A percentile compares a stretch with the other conserved stretches of the same genome.
phyloP scores from a whole-genome alignment of 2,888 invertebrate genomes.

The Leucophenga montana region DNA sequence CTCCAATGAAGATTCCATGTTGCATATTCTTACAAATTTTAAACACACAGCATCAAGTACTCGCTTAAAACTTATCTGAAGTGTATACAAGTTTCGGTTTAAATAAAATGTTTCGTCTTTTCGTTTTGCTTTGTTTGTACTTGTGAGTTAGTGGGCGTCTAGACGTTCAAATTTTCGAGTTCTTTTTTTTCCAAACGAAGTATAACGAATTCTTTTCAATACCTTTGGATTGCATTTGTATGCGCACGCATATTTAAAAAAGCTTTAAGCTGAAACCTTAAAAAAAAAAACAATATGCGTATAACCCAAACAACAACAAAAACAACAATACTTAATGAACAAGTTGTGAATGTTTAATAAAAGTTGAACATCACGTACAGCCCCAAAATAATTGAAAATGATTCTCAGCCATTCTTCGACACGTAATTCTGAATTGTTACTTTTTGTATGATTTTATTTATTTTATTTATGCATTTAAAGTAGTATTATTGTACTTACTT shows the following conservation, averaged over 20 bases:
- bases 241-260: not conserved
- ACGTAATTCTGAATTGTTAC: not conserved
- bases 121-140: not conserved
- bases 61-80: no score
- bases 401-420: constrained; percentile 10
- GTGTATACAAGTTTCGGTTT: no score
- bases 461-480: not conserved
- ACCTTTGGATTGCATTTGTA: constrained; percentile 53
- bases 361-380: constrained; percentile 16
- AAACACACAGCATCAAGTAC: no score
- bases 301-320: not conserved
- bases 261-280: constrained; percentile 5
- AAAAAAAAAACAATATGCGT: not conserved
- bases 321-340: not conserved
- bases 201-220: constrained; percentile 56
- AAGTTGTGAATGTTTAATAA: not conserved
- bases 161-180: constrained; percentile 23
- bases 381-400: not conserved
- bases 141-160: constrained; percentile 23
- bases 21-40: no score
- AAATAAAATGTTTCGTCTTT: not conserved
- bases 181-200: constrained; percentile 34
- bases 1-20: no score
- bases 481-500: not conserved
- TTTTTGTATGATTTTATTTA: not conserved